These are phyloP conservation scores for Nasonovia ribisnigri DNA, from an alignment of 2,888 invertebrate species.

Conservation along the genomic window DNA sequence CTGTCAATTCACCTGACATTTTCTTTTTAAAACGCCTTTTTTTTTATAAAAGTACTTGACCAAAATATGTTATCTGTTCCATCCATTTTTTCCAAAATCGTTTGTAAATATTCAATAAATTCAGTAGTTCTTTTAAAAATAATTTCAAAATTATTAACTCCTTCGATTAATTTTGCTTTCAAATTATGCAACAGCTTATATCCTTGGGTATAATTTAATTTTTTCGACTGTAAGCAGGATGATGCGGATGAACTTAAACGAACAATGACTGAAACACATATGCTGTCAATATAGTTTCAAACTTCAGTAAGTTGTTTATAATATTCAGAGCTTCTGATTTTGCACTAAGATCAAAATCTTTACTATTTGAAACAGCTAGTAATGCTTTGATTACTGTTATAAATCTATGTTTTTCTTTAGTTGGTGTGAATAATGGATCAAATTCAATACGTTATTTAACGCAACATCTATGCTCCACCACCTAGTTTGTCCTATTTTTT, in stretches of 20 bases:
- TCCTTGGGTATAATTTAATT: too few relatives aligned
- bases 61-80: too few relatives aligned
- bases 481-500: slow-evolving; percentile 8
- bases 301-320: neutral
- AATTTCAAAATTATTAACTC: too few relatives aligned
- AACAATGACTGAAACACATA: too few relatives aligned
- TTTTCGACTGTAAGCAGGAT: too few relatives aligned
- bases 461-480: slow-evolving; percentile 5
- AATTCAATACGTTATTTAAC: neutral
- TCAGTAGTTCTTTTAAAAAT: neutral
- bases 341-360: too few relatives aligned
- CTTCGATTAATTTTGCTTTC: neutral
- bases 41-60: too few relatives aligned
- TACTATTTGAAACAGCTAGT: too few relatives aligned
- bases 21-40: neutral
- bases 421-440: neutral
- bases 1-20: neutral
- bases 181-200: too few relatives aligned
- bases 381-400: slow-evolving; percentile 16
- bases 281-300: too few relatives aligned
- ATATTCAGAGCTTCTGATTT: neutral
- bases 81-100: neutral
- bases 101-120: slow-evolving; percentile 15
- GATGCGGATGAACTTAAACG: too few relatives aligned
- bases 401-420: slow-evolving; percentile 13